Percentiles rank a stretch among this genome's conserved stretches.
Evolutionary conservation across 2,797 vertebrate species (phyloP).

Genomic region (Lutjanus campechanus): DNA sequence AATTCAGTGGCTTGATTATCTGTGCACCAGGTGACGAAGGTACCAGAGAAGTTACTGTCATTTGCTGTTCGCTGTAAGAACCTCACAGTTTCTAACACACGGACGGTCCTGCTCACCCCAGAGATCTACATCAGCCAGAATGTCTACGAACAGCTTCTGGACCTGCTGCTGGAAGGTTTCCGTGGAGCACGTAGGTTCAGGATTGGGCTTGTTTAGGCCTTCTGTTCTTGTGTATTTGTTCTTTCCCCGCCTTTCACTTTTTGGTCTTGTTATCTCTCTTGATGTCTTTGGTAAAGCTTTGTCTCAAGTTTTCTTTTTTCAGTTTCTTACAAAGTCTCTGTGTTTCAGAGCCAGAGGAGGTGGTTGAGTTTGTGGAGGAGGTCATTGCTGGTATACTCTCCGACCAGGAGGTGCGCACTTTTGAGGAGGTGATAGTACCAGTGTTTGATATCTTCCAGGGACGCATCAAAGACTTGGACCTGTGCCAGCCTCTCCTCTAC

Average conservation of each 20-base stretch:
- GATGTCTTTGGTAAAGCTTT: background rate
- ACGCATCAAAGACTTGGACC: conserved; percentile 93
- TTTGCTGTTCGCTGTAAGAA: conserved; percentile 94
- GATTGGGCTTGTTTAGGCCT: background rate
- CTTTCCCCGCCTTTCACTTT: background rate
- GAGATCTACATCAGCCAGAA: conserved; percentile 97
- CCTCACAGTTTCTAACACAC: conserved; percentile 91
- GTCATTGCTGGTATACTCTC: conserved; percentile 88
- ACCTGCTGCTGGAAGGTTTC: conserved; percentile 92
- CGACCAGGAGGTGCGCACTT: conserved; percentile 96
- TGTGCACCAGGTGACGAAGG: conserved; percentile 93
- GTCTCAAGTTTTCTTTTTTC: background rate
- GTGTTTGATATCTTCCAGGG: conserved; percentile 92
- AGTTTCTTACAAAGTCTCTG: conserved; percentile 30
- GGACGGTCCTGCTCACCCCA: conserved; percentile 94
- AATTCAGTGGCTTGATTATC: conserved; percentile 36
- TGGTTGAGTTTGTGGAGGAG: conserved; percentile 94
- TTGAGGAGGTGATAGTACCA: conserved; percentile 94
- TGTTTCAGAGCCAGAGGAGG: conserved; percentile 91
- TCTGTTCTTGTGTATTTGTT: background rate
- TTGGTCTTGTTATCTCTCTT: background rate
- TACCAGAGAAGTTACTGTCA: conserved; percentile 95
- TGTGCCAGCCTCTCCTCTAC: conserved; percentile 94
- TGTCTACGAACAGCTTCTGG: conserved; percentile 94
- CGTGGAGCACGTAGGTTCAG: conserved; percentile 90